These are phyloP conservation scores for Ruditapes philippinarum DNA, from an alignment of 1,140 invertebrate genomes.

Conservation along the genomic window DNA sequence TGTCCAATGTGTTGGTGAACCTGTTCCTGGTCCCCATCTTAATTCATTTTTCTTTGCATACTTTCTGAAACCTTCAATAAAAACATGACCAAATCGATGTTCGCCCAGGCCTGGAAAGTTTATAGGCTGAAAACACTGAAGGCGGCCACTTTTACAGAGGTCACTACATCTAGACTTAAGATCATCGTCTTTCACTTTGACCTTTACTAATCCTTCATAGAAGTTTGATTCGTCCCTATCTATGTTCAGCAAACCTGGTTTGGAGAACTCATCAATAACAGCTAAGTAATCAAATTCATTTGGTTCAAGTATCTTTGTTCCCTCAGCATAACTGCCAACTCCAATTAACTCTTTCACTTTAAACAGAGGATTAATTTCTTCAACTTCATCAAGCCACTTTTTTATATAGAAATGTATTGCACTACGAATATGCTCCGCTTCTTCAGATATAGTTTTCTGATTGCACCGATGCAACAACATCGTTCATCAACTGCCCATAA, in stretches of 20 bases:
- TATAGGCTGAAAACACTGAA: background rate
- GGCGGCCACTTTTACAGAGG: background rate
- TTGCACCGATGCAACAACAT: background rate
- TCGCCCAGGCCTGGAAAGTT: background rate
- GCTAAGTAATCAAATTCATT: slow-evolving; percentile 26
- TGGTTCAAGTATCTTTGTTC: background rate
- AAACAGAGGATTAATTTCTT: background rate
- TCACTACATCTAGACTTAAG: background rate
- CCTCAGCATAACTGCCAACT: background rate
- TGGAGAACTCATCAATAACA: background rate
- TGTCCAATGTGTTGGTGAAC: background rate
- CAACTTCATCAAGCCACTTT: background rate
- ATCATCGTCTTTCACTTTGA: background rate
- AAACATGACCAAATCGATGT: background rate
- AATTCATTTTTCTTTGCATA: background rate
- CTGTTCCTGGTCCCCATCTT: no score
- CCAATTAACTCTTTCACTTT: background rate
- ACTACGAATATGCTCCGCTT: background rate
- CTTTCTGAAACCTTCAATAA: background rate
- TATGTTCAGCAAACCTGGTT: background rate
- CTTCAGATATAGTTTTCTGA: background rate
- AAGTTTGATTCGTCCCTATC: background rate
- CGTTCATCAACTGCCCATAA: background rate
- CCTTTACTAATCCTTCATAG: background rate
- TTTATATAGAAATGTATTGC: background rate